Percentiles rank a stretch among this genome's conserved stretches.
Evolutionary conservation across 1,140 invertebrate species (phyloP).

Genomic region (Acromyrmex heyeri): DNA sequence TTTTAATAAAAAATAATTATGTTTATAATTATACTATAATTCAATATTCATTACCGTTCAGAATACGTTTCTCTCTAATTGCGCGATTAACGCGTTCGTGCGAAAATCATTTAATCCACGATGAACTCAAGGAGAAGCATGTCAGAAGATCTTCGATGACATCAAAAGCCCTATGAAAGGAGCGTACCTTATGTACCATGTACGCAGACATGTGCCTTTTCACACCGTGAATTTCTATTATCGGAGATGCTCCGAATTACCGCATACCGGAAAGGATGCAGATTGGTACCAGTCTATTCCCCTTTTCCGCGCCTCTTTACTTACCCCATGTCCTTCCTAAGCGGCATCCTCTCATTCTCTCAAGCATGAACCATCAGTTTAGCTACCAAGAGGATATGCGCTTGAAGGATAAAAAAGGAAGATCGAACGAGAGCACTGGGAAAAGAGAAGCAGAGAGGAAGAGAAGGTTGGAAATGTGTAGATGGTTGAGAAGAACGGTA

Average conservation of each 20-base stretch:
- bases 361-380: slow-evolving; percentile 25
- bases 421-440: background rate
- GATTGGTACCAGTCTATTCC: slow-evolving; percentile 60
- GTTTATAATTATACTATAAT: background rate
- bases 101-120: slow-evolving; percentile 17
- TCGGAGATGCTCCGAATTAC: slow-evolving; percentile 70
- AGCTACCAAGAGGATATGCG: slow-evolving; percentile 33
- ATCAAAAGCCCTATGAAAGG: slow-evolving; percentile 53
- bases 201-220: slow-evolving; percentile 52
- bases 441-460: background rate
- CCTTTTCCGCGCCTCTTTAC: slow-evolving; percentile 49
- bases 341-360: slow-evolving; percentile 29
- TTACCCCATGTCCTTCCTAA: slow-evolving; percentile 28
- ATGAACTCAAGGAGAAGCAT: slow-evolving; percentile 15
- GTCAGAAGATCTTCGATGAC: slow-evolving; percentile 34
- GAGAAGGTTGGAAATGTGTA: slow-evolving; percentile 44
- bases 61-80: background rate
- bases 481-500: slow-evolving; percentile 26
- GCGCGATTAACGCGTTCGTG: background rate
- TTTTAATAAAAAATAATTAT: background rate
- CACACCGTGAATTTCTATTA: slow-evolving; percentile 73
- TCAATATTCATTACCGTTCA: background rate
- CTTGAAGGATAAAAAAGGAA: slow-evolving; percentile 48
- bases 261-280: slow-evolving; percentile 71
- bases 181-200: slow-evolving; percentile 36